These are phyloP conservation scores for Drosophila albomicans DNA, from an alignment of 1,140 invertebrate species.

Conservation along the genomic window DNA sequence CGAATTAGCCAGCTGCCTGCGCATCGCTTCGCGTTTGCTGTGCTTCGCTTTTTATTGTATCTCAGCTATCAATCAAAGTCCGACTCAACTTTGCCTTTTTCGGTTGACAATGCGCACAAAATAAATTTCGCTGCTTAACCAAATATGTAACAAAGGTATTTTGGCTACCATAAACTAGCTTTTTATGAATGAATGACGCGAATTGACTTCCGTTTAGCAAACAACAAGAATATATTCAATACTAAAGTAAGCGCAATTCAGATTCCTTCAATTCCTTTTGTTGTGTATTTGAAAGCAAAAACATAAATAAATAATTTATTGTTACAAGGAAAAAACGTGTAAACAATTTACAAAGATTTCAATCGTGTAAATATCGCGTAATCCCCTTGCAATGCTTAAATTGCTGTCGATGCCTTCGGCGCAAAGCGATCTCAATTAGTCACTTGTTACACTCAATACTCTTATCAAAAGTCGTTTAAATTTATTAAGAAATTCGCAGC, in stretches of 20 bases:
- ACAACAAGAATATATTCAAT: constrained; percentile 12
- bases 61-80: constrained; percentile 58
- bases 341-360: neutral
- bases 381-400: neutral
- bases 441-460: neutral
- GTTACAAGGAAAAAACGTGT: constrained; percentile 30
- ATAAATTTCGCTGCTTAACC: constrained; percentile 69
- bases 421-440: neutral
- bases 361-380: constrained; percentile 1
- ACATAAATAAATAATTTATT: neutral
- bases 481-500: neutral
- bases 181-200: constrained; percentile 43
- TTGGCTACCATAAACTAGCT: constrained; percentile 36
- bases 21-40: neutral
- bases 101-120: constrained; percentile 48
- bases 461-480: neutral
- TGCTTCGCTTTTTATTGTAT: neutral
- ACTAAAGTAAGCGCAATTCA: neutral
- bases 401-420: neutral
- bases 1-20: constrained; percentile 28
- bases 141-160: constrained; percentile 69
- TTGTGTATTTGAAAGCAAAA: neutral
- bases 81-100: constrained; percentile 17
- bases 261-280: neutral
- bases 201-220: constrained; percentile 56